Conservation (phyloP, 2,888 invertebrate genomes). For the Ennomos erosarius region DNA sequence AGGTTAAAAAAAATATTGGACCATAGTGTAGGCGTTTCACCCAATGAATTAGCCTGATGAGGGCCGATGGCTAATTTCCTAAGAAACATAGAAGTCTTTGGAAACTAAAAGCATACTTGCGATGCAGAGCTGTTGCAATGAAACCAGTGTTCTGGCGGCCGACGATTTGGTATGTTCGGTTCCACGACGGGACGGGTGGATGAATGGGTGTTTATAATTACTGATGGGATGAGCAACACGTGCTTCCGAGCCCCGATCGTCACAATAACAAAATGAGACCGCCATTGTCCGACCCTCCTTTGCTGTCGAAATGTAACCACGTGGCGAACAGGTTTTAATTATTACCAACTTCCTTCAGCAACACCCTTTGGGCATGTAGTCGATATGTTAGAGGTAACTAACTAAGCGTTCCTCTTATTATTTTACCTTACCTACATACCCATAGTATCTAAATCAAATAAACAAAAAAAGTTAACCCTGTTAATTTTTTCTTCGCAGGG, state of each 20-base stretch:
- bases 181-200: conserved; percentile 28
- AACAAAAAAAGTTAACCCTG: too few species aligned
- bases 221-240: conserved; percentile 69
- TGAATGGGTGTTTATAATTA: conserved; percentile 43
- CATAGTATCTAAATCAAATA: too few species aligned
- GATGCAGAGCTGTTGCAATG: conserved; percentile 12
- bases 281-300: conserved; percentile 69
- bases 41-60: conserved; percentile 20
- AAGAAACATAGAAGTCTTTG: too few species aligned
- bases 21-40: conserved; percentile 7
- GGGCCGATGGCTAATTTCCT: conserved; percentile 16
- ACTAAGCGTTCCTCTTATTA: too few species aligned
- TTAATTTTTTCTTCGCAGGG: too few species aligned
- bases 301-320: conserved; percentile 60
- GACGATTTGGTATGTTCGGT: conserved; percentile 12
- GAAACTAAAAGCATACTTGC: conserved; percentile 12
- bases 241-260: conserved; percentile 67
- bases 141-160: conserved; percentile 18
- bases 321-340: conserved; percentile 75
- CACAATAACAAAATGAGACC: conserved; percentile 74
- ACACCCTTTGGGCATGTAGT: conserved; percentile 38
- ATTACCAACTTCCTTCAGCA: conserved; percentile 57
- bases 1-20: too few species aligned
- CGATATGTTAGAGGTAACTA: too few species aligned
- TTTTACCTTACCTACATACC: too few species aligned